phyloP scores from a whole-genome alignment of 2,113 vertebrate species.

The Lichenostomus cassidix region DNA sequence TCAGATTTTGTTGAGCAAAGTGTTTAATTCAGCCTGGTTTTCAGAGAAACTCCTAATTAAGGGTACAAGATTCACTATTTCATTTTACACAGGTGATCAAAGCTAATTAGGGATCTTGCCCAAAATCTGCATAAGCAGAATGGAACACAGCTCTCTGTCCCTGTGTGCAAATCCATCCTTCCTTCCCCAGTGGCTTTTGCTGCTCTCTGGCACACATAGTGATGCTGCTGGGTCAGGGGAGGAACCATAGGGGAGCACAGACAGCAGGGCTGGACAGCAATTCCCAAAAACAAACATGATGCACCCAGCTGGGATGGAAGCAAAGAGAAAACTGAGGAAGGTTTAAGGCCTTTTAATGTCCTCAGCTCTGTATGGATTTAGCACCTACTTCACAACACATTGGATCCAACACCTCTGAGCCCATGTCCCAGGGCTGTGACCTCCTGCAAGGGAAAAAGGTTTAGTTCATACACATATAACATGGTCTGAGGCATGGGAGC shows the following conservation, averaged over 20 bases:
- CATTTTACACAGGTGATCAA: background rate
- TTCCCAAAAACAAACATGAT: rapidly evolving
- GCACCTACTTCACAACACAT: background rate
- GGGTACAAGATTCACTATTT: background rate
- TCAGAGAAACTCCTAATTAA: background rate
- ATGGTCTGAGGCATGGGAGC: background rate
- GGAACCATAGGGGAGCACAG: background rate
- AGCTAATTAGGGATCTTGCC: background rate
- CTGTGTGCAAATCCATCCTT: background rate
- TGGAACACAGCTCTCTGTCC: background rate
- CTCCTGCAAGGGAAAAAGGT: background rate
- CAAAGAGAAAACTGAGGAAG: background rate
- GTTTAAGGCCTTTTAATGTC: background rate
- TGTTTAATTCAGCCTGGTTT: background rate
- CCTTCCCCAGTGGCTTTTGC: background rate
- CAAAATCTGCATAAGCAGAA: background rate
- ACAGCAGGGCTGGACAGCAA: background rate
- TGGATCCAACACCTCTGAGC: background rate
- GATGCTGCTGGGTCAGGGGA: background rate
- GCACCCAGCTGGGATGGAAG: background rate
- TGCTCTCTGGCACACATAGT: background rate
- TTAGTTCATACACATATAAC: background rate
- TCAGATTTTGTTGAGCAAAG: background rate
- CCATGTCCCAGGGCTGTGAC: background rate
- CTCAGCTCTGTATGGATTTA: background rate